These are phyloP conservation scores for Carassius gibelio DNA, from an alignment of 2,113 vertebrate genomes.

Conservation along the genomic window DNA sequence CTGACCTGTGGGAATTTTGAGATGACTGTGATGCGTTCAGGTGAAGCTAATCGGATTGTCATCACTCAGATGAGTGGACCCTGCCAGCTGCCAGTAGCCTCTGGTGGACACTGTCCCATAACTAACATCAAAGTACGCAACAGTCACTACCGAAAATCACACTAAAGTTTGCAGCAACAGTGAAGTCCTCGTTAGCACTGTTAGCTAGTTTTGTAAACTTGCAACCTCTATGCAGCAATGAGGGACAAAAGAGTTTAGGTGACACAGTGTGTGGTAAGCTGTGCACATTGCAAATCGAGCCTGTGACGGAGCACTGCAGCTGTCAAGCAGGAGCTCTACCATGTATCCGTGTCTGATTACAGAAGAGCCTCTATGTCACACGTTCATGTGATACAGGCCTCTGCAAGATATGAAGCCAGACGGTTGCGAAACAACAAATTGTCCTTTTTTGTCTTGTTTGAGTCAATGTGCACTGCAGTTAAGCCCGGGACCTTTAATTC, in stretches of 20 bases:
- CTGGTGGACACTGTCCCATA: conserved; percentile 34
- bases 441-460: conserved; percentile 16
- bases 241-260: conserved; percentile 14
- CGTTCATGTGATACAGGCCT: background rate
- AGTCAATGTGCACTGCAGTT: background rate
- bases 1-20: conserved; percentile 54
- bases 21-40: conserved; percentile 50
- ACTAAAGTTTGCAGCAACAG: background rate
- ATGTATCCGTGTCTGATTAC: conserved; percentile 37
- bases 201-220: conserved; percentile 14
- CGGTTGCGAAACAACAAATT: background rate
- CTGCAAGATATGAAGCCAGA: background rate
- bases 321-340: conserved; percentile 46
- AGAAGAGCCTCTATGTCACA: conserved; percentile 17
- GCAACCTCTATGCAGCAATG: background rate
- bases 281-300: conserved; percentile 37
- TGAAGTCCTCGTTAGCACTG: background rate
- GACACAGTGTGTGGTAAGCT: conserved; percentile 27
- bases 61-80: conserved; percentile 55
- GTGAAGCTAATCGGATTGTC: conserved; percentile 57
- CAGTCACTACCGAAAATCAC: background rate
- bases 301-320: conserved; percentile 39
- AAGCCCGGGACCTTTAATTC: conserved; percentile 22
- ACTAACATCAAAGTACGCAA: conserved; percentile 31
- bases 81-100: conserved; percentile 27